Base-by-base conservation (phyloP, 1,140 invertebrate genomes). In the Diabrotica virgifera region DNA sequence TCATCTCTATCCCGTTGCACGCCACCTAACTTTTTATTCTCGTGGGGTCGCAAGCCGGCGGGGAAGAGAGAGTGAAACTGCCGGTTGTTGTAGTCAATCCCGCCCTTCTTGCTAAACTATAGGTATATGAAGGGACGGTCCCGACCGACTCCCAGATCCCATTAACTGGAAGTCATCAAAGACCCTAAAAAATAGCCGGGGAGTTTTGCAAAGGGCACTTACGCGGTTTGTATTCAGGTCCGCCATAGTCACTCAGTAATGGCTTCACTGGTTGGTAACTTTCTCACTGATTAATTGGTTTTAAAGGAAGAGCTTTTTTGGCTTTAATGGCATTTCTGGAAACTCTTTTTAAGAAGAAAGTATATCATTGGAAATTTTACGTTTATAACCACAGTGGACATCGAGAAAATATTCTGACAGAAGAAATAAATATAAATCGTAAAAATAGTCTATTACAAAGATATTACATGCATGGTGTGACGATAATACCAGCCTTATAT, bases 41-140 rank as follows among this genome's bases (percentile, higher is more conserved):
- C 35, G 24, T 55, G 6, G n/a, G 40, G 40, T 10, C 8, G 40
- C 3, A n/a, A n/a, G 40, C n/a, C n/a, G 3, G 40, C 8, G 40
- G 40, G n/a, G 40, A 10, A n/a, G n/a, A 46, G 40, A n/a, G 40
- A 46, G n/a, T n/a, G 8, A 46, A 46, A 46, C 40, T 46, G 40
- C 40, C 6, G 40, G 40, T 46, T 46, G 40, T 46, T 46, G 40
- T 46, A 46, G 40, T 46, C 40, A 46, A 46, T 46, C 40, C 59
- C 69, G 69, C 69, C 71, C 64, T 66, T 70, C 65, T 46, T 46
- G 59, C 69, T 54, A 68, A 69, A 69, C 71, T 69, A 65, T 65
- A 24, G 24, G 24, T 24, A 70, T 64, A 66, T 65, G 46, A 70
- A 69, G 71, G 69, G 59, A 60, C 64, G 70, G 64, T 66, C 71